phyloP scores from a whole-genome alignment of 2,888 invertebrate species.

The Trissonchulus sp. region DNA sequence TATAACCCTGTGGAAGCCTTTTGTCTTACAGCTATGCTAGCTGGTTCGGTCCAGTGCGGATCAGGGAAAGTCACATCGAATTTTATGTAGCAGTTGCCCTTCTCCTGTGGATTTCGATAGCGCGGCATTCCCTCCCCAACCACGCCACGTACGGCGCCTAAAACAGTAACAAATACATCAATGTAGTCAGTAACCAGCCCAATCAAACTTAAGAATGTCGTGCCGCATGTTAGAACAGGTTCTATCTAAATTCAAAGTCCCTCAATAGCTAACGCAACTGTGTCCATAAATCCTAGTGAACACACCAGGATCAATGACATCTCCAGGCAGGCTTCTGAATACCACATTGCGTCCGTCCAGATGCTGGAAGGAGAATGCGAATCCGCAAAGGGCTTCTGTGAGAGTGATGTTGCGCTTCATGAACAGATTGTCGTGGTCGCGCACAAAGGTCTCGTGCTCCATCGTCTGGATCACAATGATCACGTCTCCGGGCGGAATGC shows the following conservation, averaged over 20 bases:
- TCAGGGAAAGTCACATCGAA: slow-evolving; percentile 80
- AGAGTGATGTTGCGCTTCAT: slow-evolving; percentile 68
- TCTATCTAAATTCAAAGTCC: too few relatives aligned
- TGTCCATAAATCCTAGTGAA: too few relatives aligned
- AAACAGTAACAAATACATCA: slow-evolving; percentile 18
- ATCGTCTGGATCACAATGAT: slow-evolving; percentile 76
- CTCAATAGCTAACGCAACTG: too few relatives aligned
- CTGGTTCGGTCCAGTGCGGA: slow-evolving; percentile 62
- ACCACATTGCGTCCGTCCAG: slow-evolving; percentile 78
- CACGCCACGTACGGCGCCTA: slow-evolving; percentile 65
- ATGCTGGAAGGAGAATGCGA: slow-evolving; percentile 74
- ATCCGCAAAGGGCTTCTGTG: slow-evolving; percentile 85
- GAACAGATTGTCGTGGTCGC: slow-evolving; percentile 64
- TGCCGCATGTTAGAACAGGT: too few relatives aligned
- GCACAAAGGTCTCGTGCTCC: slow-evolving; percentile 70
- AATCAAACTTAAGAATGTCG: slow-evolving; percentile 16
- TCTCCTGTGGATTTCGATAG: slow-evolving; percentile 73
- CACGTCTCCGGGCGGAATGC: slow-evolving; percentile 78
- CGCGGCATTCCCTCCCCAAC: slow-evolving; percentile 84
- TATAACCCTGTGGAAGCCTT: too few relatives aligned
- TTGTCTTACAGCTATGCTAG: too few relatives aligned
- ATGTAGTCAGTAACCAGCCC: slow-evolving; percentile 7
- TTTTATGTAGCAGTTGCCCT: slow-evolving; percentile 76
- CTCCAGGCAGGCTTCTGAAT: slow-evolving; percentile 69
- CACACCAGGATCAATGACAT: slow-evolving; percentile 74